Conservation (phyloP, 2,113 vertebrate genomes). For the Lipophrys pholis region DNA sequence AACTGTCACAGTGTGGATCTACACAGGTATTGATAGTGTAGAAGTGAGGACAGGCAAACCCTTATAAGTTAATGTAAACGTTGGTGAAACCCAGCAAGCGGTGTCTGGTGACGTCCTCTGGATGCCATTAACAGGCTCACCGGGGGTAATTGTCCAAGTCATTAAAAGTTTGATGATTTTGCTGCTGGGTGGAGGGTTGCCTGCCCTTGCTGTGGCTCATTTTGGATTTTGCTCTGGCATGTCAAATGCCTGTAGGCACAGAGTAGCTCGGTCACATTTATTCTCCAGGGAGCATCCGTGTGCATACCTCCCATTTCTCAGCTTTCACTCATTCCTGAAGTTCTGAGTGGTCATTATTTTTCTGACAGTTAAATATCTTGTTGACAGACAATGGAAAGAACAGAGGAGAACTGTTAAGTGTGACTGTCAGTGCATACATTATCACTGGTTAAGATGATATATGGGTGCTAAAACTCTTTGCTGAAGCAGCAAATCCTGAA, state of each 20-base stretch:
- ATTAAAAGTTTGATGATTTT: constrained; percentile 87
- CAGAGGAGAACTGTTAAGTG: constrained; percentile 25
- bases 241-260: constrained; percentile 70
- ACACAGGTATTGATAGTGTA: neutral
- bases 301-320: constrained; percentile 53
- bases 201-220: constrained; percentile 80
- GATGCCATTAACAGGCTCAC: constrained; percentile 81
- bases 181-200: constrained; percentile 81
- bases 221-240: constrained; percentile 73
- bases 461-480: constrained; percentile 25
- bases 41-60: constrained; percentile 41
- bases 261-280: constrained; percentile 38
- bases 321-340: constrained; percentile 49
- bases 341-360: constrained; percentile 68
- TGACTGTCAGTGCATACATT: constrained; percentile 27
- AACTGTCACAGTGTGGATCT: constrained; percentile 7
- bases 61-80: constrained; percentile 43
- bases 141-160: constrained; percentile 85
- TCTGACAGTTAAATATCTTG: constrained; percentile 69
- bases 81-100: constrained; percentile 51
- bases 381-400: constrained; percentile 48
- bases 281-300: constrained; percentile 60
- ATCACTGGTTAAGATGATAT: constrained; percentile 30
- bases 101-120: constrained; percentile 79
- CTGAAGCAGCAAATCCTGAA: constrained; percentile 29